Percentiles rank a stretch among this genome's conserved stretches.
Evolutionary conservation across 1,140 invertebrate species (phyloP).

Genomic region (Apis laboriosa): DNA sequence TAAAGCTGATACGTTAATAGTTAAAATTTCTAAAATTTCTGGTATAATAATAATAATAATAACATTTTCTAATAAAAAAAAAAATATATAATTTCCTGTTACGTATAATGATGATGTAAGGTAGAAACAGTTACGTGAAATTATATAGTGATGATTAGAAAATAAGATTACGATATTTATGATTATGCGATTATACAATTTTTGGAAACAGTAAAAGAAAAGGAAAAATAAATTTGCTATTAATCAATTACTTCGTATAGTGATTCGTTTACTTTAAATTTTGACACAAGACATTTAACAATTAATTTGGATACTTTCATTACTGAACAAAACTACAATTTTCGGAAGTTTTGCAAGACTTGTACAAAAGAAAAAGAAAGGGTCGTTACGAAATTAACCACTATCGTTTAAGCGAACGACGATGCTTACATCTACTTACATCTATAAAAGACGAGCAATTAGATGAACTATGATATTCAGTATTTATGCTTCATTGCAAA

Average conservation of each 20-base stretch:
- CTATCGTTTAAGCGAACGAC: slow-evolving; percentile 5
- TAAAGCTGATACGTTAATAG: no score
- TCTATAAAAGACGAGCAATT: slow-evolving; percentile 48
- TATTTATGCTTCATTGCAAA: neutral
- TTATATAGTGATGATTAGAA: neutral
- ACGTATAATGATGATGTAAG: slow-evolving; percentile 51
- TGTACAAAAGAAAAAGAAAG: neutral
- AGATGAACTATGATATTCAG: slow-evolving; percentile 9
- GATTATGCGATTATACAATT: neutral
- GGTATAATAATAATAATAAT: no score
- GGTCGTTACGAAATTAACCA: slow-evolving; percentile 40
- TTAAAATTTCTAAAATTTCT: no score
- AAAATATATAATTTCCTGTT: slow-evolving; percentile 46
- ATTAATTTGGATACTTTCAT: neutral
- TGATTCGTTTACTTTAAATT: neutral
- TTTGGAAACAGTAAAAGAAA: neutral
- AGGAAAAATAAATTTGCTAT: neutral
- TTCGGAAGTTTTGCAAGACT: neutral
- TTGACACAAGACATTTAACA: neutral
- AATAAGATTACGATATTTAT: neutral
- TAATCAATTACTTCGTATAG: neutral
- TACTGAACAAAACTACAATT: neutral
- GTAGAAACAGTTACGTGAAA: slow-evolving; percentile 14
- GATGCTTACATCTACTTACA: neutral
- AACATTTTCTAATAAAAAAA: slow-evolving; percentile 10